Evolutionary conservation across 1,140 invertebrate species (phyloP).

Genomic region (Heterodera schachtii): DNA sequence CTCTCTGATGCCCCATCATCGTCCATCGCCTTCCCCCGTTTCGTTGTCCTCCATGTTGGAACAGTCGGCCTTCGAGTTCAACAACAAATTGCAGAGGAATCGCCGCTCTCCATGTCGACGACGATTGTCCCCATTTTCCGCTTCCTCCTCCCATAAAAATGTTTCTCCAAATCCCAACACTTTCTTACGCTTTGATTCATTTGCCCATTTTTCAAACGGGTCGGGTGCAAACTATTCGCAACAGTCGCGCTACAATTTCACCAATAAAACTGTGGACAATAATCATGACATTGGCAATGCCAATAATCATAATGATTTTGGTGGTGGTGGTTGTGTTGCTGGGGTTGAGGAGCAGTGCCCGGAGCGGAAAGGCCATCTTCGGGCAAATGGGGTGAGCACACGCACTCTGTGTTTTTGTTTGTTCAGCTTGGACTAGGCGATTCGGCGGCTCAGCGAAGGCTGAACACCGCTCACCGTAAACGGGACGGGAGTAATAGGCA

Average conservation of each 20-base stretch:
- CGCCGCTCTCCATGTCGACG: background rate
- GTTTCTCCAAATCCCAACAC: background rate
- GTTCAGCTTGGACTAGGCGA: background rate
- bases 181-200: background rate
- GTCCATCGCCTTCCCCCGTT: background rate
- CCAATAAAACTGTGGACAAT: background rate
- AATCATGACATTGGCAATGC: no score
- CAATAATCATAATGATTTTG: background rate
- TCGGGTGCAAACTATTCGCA: background rate
- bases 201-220: background rate
- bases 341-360: no score
- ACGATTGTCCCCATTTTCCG: background rate
- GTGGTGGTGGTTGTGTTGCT: no score
- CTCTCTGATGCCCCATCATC: no score
- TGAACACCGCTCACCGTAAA: background rate
- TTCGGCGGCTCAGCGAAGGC: background rate
- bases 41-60: background rate
- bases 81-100: conserved; percentile 1
- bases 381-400: background rate
- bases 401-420: background rate
- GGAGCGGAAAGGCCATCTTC: background rate
- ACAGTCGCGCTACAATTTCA: conserved; percentile 4
- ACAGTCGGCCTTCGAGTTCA: conserved; percentile 6
- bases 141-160: background rate
- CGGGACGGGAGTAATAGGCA: background rate